Evolutionary conservation across 2,113 vertebrate species (phyloP).

Genomic region (Osmerus eperlanus): DNA sequence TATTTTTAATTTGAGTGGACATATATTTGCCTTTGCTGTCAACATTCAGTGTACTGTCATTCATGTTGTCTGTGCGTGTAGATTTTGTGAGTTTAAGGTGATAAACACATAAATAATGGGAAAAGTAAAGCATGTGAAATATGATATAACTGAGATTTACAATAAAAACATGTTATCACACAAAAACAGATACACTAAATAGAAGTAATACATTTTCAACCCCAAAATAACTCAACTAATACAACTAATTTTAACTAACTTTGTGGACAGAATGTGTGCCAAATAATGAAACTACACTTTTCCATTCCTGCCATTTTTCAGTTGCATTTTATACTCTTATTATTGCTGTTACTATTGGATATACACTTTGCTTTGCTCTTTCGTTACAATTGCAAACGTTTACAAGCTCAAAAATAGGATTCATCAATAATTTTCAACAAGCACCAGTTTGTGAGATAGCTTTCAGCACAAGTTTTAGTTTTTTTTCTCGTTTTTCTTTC

Average conservation of each 20-base stretch:
- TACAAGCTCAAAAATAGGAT: conserved; percentile 60
- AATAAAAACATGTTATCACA: background rate
- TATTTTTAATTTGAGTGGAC: background rate
- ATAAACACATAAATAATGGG: background rate
- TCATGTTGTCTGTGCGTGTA: background rate
- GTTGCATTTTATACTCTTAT: conserved; percentile 32
- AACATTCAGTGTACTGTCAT: background rate
- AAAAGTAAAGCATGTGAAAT: background rate
- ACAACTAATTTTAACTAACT: background rate
- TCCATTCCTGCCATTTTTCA: conserved; percentile 30
- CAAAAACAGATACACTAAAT: background rate
- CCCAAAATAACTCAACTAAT: background rate
- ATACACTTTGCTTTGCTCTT: conserved; percentile 45
- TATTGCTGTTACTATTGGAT: conserved; percentile 41
- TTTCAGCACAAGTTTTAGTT: conserved; percentile 33
- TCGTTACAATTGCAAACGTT: conserved; percentile 52
- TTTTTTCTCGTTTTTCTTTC: conserved; percentile 2
- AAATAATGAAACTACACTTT: background rate
- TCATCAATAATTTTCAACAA: conserved; percentile 53
- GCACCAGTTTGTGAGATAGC: conserved; percentile 55
- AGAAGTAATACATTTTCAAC: background rate
- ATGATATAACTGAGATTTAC: background rate
- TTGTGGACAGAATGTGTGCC: background rate
- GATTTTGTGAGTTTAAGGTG: background rate
- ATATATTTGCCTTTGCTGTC: background rate